Conservation (phyloP, 2,888 invertebrate species). For the Bhutanitis thaidina region DNA sequence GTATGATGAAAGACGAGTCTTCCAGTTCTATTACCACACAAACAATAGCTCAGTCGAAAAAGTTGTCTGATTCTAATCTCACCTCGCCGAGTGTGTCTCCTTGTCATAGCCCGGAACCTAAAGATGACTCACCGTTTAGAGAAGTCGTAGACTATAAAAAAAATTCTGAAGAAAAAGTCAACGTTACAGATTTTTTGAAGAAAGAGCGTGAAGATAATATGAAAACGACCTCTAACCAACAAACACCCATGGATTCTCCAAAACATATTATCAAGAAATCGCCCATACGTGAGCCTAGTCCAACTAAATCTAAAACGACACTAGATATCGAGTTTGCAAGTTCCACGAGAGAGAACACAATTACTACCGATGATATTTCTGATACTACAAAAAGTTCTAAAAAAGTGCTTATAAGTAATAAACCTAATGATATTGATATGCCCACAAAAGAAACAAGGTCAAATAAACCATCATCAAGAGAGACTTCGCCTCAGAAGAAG, state of each 20-base stretch:
- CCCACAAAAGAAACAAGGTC: neutral
- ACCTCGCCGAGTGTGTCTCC: conserved; percentile 55
- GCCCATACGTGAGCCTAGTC: neutral
- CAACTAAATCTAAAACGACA: neutral
- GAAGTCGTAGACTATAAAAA: conserved; percentile 15
- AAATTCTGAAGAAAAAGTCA: conserved; percentile 24
- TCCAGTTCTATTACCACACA: conserved; percentile 34
- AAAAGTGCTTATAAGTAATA: neutral
- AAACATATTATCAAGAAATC: conserved; percentile 3
- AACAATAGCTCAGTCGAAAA: conserved; percentile 33
- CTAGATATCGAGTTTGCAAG: neutral
- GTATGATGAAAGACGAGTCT: conserved; percentile 74
- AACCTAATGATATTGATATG: neutral
- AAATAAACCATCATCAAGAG: conserved; percentile 12
- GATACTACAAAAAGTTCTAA: neutral
- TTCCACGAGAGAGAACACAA: neutral
- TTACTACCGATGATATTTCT: neutral
- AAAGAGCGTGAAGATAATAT: conserved; percentile 39
- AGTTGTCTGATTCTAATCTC: conserved; percentile 28
- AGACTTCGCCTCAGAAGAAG: conserved; percentile 4
- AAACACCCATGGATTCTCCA: neutral
- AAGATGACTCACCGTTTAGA: conserved; percentile 34
- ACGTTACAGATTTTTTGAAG: conserved; percentile 39
- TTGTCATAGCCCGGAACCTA: conserved; percentile 45
- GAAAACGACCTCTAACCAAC: conserved; percentile 26